Evolutionary conservation across 2,888 invertebrate genomes (phyloP), one percentile per base, ranked within the genome.

Genomic region (Andrena bucephala): DNA sequence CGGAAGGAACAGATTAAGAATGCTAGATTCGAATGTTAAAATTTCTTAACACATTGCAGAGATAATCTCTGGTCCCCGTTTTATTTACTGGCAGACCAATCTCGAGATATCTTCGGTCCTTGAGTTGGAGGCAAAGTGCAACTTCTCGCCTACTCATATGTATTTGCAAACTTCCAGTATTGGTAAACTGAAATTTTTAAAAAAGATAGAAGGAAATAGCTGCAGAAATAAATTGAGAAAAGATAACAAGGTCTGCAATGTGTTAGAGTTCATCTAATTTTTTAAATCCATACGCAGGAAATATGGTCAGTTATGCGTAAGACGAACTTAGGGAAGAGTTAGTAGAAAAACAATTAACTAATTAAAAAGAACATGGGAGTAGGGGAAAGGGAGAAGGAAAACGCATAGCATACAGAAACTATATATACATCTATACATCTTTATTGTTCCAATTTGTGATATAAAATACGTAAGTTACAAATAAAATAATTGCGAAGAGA

Each of bases 401-500:
- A 42, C 6, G 2, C 50, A 57, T 78, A 57, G 33, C 24, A 54
- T 65, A 31, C 20, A 52, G n/a, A 68, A 50, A 42, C 1, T 48
- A 52, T 52, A 42, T 66, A 24, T 13, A 42, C 33, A 68, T 54
- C 20, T 67, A 73, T 36, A 50, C 4, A 65, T 70, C 33, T 78
- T 77, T 80, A 71, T 66, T 77, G 66, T 70, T 16, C 36, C 42
- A 50, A n/a, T 57, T 27, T n/a, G n/a, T 50, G 65, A 57, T 27
- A 24, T 57, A 24, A 50, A 27, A 52, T 36, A 42, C 42, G 7
- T 7, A 27, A 42, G 7, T 78, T 42, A 69, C 29, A 69, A 69
- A 48, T 36, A 52, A 65, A 59, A 70, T 60, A 78, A 65, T 63
- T 42, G 4, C 33, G 33, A 16, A 27, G 16, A 69, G 33, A 7